phyloP scores from a whole-genome alignment of 1,140 invertebrate species.

The Sesamia nonagrioides region DNA sequence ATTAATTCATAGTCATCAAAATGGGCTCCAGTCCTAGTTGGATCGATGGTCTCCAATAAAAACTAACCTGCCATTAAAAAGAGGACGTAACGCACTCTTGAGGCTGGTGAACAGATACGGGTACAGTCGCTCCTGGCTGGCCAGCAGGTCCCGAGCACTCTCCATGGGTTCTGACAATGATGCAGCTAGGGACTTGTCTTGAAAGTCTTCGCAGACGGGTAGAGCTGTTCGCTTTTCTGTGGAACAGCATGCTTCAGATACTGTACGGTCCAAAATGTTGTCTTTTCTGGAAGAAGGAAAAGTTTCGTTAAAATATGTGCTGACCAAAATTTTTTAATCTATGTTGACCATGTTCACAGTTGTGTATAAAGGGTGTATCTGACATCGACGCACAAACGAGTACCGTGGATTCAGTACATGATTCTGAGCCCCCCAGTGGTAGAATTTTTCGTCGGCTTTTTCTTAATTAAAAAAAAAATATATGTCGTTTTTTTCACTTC shows the following conservation, averaged over 20 bases:
- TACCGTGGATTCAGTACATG: too few species aligned
- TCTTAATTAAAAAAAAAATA: too few species aligned
- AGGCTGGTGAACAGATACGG: slow-evolving; percentile 90
- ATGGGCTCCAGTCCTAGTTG: too few species aligned
- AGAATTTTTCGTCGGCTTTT: too few species aligned
- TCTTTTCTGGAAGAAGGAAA: slow-evolving; percentile 67
- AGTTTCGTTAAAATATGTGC: not conserved
- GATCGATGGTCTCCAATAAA: not conserved
- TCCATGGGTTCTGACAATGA: slow-evolving; percentile 64
- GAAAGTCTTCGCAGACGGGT: slow-evolving; percentile 21
- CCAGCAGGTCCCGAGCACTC: slow-evolving; percentile 83
- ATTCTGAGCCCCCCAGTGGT: too few species aligned
- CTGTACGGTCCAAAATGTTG: slow-evolving; percentile 64
- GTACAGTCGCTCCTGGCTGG: slow-evolving; percentile 90
- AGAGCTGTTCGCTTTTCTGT: slow-evolving; percentile 32
- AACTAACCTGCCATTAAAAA: slow-evolving; percentile 89
- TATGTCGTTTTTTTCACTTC: too few species aligned
- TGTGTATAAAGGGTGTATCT: too few species aligned
- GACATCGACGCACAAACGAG: too few species aligned
- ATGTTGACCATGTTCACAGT: too few species aligned
- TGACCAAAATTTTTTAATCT: too few species aligned
- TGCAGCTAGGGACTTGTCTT: slow-evolving; percentile 51
- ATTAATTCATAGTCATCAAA: too few species aligned
- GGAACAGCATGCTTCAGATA: slow-evolving; percentile 68
- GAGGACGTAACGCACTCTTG: slow-evolving; percentile 90